phyloP scores from a whole-genome alignment of 2,113 vertebrate species.

The Sarotherodon lohbergeri region DNA sequence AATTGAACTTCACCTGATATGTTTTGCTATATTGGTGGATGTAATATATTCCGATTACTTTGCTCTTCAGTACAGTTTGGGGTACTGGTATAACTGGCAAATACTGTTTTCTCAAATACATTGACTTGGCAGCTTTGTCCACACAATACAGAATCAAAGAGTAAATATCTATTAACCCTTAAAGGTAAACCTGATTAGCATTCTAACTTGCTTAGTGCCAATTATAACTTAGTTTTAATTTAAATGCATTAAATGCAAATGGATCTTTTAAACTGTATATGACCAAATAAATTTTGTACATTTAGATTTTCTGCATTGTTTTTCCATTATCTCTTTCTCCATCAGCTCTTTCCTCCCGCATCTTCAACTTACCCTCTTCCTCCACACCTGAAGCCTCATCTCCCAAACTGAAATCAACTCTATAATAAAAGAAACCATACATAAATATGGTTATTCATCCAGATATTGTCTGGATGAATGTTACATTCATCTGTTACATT shows the following conservation, averaged over 20 bases:
- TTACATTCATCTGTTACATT: not conserved
- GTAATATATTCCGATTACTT: not conserved
- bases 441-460: not conserved
- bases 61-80: not conserved
- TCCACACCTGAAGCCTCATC: not conserved
- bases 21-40: not conserved
- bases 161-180: not conserved
- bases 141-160: not conserved
- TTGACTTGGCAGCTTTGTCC: not conserved
- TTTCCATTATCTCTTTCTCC: not conserved
- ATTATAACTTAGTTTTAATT: not conserved
- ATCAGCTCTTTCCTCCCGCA: not conserved
- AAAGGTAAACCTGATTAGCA: not conserved
- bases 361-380: not conserved
- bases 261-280: not conserved
- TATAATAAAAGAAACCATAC: not conserved
- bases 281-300: not conserved
- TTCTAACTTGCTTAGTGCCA: not conserved
- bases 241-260: not conserved
- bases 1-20: not conserved
- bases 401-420: not conserved
- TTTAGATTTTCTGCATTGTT: not conserved
- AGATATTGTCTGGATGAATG: not conserved
- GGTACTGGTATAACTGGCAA: not conserved
- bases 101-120: not conserved